Percentiles rank a stretch among this genome's conserved stretches.
Evolutionary conservation across 2,888 invertebrate species (phyloP).

Genomic region (Diachrysia chrysitis): DNA sequence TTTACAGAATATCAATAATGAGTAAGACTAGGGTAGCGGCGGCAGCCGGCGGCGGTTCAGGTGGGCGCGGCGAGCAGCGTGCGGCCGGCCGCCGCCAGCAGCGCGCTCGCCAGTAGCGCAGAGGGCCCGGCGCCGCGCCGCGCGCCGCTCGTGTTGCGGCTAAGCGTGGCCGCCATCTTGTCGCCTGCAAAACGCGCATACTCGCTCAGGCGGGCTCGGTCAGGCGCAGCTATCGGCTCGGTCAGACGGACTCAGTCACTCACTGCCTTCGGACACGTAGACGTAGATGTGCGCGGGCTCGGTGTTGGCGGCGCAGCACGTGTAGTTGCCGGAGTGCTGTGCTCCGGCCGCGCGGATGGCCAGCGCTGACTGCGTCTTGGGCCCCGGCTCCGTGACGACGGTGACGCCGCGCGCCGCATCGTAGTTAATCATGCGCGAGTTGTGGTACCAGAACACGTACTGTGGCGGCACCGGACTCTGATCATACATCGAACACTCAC

Average conservation of each 20-base stretch:
- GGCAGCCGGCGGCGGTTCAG: constrained; percentile 11
- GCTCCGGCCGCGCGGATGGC: constrained; percentile 95
- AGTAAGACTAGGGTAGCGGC: constrained; percentile 6
- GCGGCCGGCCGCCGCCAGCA: constrained; percentile 30
- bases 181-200: constrained; percentile 90
- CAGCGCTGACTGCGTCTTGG: constrained; percentile 95
- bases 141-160: constrained; percentile 90
- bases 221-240: neutral
- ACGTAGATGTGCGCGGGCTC: constrained; percentile 96
- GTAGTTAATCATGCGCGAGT: constrained; percentile 98
- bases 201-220: neutral
- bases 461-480: constrained; percentile 97
- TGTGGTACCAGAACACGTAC: constrained; percentile 98
- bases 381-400: constrained; percentile 95
- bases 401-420: constrained; percentile 95
- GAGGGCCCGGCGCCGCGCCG: constrained; percentile 15
- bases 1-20: constrained; percentile 26
- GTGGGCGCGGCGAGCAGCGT: constrained; percentile 30
- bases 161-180: constrained; percentile 96
- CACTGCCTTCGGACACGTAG: constrained; percentile 96
- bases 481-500: constrained; percentile 50
- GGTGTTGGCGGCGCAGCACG: constrained; percentile 96
- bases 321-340: constrained; percentile 97
- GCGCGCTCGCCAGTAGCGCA: constrained; percentile 25
- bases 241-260: constrained; percentile 43